Evolutionary conservation across 2,888 invertebrate genomes (phyloP).

Genomic region (Lepidocyrtoides sp.): DNA sequence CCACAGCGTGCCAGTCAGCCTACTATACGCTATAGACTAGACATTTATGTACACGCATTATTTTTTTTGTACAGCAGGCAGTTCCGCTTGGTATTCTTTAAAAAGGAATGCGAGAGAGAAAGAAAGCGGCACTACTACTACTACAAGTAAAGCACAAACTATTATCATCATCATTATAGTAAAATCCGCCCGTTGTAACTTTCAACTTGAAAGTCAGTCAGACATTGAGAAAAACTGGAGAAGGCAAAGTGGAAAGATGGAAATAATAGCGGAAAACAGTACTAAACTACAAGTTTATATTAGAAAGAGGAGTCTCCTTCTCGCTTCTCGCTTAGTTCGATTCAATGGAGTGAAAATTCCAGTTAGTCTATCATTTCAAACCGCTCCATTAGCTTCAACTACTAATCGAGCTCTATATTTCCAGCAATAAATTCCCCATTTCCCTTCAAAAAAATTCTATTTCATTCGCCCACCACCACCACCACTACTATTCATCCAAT

Average conservation of each 20-base stretch:
- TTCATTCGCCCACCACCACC: not conserved
- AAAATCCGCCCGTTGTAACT: constrained; percentile 23
- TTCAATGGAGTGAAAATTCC: constrained; percentile 85
- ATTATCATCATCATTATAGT: constrained; percentile 36
- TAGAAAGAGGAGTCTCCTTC: constrained; percentile 30
- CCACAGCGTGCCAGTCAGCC: too few species aligned
- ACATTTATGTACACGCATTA: constrained; percentile 16
- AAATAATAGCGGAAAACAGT: constrained; percentile 23
- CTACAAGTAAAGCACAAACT: too few species aligned
- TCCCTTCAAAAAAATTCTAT: constrained; percentile 55
- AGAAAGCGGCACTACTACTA: not conserved
- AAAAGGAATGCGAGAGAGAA: constrained; percentile 4
- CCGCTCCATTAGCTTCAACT: constrained; percentile 85
- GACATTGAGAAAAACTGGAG: constrained; percentile 2
- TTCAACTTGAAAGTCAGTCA: constrained; percentile 26
- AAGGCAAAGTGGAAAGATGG: constrained; percentile 18
- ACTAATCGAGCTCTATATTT: constrained; percentile 84
- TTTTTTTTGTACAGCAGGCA: not conserved
- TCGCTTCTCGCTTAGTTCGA: constrained; percentile 51
- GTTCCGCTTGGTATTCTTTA: constrained; percentile 23
- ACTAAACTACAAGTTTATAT: constrained; percentile 10
- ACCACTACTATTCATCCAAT: not conserved
- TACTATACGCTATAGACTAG: too few species aligned
- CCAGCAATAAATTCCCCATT: constrained; percentile 83
- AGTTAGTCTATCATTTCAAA: constrained; percentile 85